Evolutionary conservation across 1,140 invertebrate species (phyloP), one percentile per base, ranked within the genome.

Genomic region (Drosophila lowei): DNA sequence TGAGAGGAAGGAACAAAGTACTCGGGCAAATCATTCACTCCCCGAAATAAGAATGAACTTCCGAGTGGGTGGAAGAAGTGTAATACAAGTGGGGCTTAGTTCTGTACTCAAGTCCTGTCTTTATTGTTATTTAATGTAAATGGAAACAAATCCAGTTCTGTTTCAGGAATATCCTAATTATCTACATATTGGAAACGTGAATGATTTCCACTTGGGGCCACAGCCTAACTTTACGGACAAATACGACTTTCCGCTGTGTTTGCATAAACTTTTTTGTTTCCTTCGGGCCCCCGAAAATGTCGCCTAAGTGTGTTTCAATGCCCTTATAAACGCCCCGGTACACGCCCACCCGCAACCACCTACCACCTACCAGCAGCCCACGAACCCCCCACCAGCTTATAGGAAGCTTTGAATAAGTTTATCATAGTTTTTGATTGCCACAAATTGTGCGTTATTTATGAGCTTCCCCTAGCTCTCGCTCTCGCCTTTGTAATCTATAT

Each of bases 361-460:
- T 52, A 8, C 18, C 11, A 3, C 4, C 30, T 34, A 13, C 15
- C 2, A 28, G 15, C 30, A 21, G 28, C 25, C 41, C 18, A 3
- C 6, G 23, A 46, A 4, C 15, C 28, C 42, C 15, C 13, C 16
- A 18, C 34, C 34, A 38, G 34, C 43, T 81, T 68, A 70, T 56
- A 25, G 28, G 61, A 74, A 58, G 58, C 62, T 57, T 84, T 72
- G 60, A 52, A 74, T 54, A 62, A 76, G 48, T 78, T 79, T 53
- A 43, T 71, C 46, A 71, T 81, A 76, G 79, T 86, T 86, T 74
- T 63, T 88, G 76, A 88, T 70, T 83, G 66, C 65, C 52, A 78
- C 78, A 83, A 88, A 83, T 81, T 86, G 74, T 59, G 52, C 71
- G 66, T 88, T 68, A 72, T 58, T 57, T 72, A 85, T 85, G 71